Evolutionary conservation across 1,140 invertebrate genomes (phyloP).

Genomic region (Dolichoris vasculosae): DNA sequence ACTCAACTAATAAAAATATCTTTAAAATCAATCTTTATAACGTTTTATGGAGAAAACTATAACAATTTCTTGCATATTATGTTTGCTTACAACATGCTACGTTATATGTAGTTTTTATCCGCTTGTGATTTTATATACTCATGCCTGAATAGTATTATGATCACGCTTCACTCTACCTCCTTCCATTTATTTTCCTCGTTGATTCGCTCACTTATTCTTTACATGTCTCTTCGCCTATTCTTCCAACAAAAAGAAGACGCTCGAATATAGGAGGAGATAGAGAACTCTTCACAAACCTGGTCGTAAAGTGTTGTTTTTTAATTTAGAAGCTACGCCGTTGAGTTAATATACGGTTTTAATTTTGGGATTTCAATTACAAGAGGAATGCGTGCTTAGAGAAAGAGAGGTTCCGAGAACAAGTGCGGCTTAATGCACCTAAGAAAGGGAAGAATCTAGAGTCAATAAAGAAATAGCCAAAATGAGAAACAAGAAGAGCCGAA

Average conservation of each 20-base stretch:
- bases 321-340: conserved; percentile 66
- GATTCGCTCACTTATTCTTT: conserved; percentile 10
- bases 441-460: background rate
- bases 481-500: background rate
- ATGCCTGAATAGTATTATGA: background rate
- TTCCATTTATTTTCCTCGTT: background rate
- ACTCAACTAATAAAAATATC: background rate
- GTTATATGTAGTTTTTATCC: background rate
- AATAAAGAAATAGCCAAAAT: background rate
- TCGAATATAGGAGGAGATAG: background rate
- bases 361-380: conserved; percentile 70
- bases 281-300: conserved; percentile 48
- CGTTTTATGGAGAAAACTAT: background rate
- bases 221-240: background rate
- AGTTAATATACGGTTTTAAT: conserved; percentile 74
- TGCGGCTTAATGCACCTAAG: background rate
- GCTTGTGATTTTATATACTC: background rate
- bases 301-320: conserved; percentile 74
- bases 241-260: background rate
- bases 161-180: conserved; percentile 11
- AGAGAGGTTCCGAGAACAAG: background rate
- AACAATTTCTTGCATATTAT: background rate
- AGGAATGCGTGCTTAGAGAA: background rate
- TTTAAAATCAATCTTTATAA: background rate
- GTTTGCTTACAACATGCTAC: background rate